Conservation (phyloP, 37 sponge, comb jelly and placozoan genomes). For the Spongia lamella region DNA sequence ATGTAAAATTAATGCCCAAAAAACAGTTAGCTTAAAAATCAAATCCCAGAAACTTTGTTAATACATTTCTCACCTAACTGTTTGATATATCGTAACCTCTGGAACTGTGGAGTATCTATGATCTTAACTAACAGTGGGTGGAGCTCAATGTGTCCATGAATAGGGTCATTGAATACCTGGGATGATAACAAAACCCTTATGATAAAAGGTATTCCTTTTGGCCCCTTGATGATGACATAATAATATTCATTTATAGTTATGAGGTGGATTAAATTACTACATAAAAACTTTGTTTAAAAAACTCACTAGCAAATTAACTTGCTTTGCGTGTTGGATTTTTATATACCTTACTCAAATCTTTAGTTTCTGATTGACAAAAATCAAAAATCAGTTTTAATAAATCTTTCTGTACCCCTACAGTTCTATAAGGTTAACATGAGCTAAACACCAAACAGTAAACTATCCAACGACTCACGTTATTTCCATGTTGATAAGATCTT, state of each 20-base stretch:
- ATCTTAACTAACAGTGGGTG: conserved; percentile 84
- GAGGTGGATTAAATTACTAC: too few species aligned
- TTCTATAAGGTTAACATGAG: conserved; percentile 1
- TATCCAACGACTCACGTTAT: conserved; percentile 22
- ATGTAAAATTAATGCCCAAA: neutral
- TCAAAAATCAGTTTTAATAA: neutral
- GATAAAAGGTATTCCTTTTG: too few species aligned
- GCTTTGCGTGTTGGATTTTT: too few species aligned
- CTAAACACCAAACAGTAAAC: neutral
- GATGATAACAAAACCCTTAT: too few species aligned
- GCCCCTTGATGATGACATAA: too few species aligned
- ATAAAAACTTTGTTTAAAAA: too few species aligned
- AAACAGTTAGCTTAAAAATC: too few species aligned
- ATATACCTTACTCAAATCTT: too few species aligned
- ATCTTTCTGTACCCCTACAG: conserved; percentile 43
- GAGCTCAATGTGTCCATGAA: conserved; percentile 97
- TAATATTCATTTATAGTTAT: too few species aligned
- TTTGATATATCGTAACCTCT: conserved; percentile 91
- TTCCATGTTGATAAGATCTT: conserved; percentile 35
- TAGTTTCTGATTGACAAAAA: too few species aligned
- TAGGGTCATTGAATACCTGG: conserved; percentile 95
- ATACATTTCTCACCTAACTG: conserved; percentile 66
- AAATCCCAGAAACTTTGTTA: neutral
- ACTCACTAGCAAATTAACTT: too few species aligned
- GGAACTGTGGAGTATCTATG: conserved; percentile 98